A percentile compares a stretch with the other conserved stretches of the same genome.
Evolutionary conservation across 2,113 vertebrate species (phyloP).

Genomic region (Corvus cornix): DNA sequence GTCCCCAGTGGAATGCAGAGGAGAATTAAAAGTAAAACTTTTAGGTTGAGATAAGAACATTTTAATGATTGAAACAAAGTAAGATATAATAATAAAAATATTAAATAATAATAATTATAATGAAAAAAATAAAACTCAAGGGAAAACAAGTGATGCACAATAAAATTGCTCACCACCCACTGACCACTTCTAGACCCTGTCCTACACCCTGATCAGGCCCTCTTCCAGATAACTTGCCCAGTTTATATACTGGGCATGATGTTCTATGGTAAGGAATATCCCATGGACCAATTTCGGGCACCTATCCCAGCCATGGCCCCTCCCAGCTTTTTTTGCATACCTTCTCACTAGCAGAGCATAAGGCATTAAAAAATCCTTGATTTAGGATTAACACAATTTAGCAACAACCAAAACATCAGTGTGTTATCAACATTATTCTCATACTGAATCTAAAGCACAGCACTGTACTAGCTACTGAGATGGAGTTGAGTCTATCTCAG

Average conservation of each 20-base stretch:
- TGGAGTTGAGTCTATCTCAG: neutral
- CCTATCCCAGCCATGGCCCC: neutral
- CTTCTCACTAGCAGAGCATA: neutral
- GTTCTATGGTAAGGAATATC: fast-evolving
- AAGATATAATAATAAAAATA: neutral
- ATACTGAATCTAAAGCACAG: neutral
- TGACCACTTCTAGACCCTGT: neutral
- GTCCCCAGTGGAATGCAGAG: neutral
- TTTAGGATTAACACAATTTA: neutral
- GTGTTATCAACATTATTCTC: neutral
- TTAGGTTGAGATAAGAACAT: neutral
- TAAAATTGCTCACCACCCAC: neutral
- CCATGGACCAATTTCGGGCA: neutral
- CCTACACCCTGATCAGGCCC: neutral
- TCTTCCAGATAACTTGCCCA: neutral
- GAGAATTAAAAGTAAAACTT: neutral
- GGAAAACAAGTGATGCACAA: neutral
- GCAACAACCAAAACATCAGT: neutral
- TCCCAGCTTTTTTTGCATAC: neutral
- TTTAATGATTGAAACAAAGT: neutral
- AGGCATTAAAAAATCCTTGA: neutral
- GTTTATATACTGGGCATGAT: neutral
- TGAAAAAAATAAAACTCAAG: neutral
- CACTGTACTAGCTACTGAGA: neutral
- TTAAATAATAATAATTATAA: neutral